A percentile compares a stretch with the other conserved stretches of the same genome.
Conservation (phyloP, 2,113 vertebrate species). For the Alces alces region DNA sequence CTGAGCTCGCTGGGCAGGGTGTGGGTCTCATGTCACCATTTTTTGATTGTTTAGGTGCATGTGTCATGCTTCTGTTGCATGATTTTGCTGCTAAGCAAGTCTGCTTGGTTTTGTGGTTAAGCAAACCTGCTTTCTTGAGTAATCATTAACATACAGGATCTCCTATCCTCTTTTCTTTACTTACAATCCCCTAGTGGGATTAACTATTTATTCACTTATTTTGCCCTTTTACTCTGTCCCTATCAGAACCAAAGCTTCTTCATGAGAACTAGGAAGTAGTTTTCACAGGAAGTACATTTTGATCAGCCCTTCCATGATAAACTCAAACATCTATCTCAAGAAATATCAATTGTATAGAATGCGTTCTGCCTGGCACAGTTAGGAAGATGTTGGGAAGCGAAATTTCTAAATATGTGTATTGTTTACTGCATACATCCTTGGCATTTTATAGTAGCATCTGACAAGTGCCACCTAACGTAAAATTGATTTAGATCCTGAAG, state of each 20-base stretch:
- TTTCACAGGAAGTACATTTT: constrained; percentile 73
- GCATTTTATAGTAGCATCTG: background rate
- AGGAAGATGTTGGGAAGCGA: constrained; percentile 26
- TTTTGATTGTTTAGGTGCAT: background rate
- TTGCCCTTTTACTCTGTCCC: background rate
- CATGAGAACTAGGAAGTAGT: constrained; percentile 67
- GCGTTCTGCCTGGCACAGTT: background rate
- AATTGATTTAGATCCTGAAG: background rate
- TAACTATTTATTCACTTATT: background rate
- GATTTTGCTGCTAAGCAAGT: background rate
- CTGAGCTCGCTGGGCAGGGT: background rate
- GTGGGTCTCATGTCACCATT: background rate
- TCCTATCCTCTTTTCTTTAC: background rate
- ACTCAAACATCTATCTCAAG: constrained; percentile 52
- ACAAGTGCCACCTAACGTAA: background rate
- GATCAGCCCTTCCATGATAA: constrained; percentile 56
- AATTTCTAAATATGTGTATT: background rate
- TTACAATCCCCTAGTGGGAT: background rate
- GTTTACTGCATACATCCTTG: background rate
- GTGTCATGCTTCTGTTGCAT: background rate
- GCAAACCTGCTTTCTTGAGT: background rate
- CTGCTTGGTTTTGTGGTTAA: background rate
- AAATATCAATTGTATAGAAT: constrained; percentile 36
- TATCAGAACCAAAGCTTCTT: constrained; percentile 30
- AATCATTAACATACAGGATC: background rate